Evolutionary conservation across 64 coral and sea anemone species (phyloP), one percentile per base, ranked within the genome.

Genomic region (Acropora yongei): DNA sequence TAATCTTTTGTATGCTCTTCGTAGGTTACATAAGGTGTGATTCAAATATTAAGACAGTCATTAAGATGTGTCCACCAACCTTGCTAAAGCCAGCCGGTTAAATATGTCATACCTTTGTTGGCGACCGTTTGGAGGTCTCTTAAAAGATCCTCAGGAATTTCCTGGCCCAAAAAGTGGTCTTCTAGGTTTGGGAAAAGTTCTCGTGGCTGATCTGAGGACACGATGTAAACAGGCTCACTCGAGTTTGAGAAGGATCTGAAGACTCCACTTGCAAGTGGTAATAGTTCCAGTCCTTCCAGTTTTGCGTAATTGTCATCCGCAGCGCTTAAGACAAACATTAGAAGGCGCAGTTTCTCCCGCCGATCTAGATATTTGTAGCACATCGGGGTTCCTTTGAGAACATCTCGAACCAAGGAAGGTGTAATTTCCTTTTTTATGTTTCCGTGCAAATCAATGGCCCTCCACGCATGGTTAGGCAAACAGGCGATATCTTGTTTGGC

Each of bases 401-500:
- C 88, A 2, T 79, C 48, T 51, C 93, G 76, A 30, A 91, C 78
- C 46, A 89, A 1, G 3, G 44, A 40, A 5, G 92, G 92, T 39
- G 89, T 88, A 20, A 98, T 63, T 9, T 78, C 84, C 78, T 63
- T 88, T 10, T 19, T n/a, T 1, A 30, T 8, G 11, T n/a, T 84
- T 18, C 41, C 71, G 17, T 80, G 84, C 41, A 41, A 46, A 9
- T 41, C 6, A 42, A 98, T 47, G 19, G 91, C 88, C 78, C 42
- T 4, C 69, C 90, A 53, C 11, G 93, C 91, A 72, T 96, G 88
- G 44, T 12, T 1, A 9, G 97, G 97, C 48, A 91, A 72, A 74
- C 82, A 74, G 42, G 93, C 97, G 10, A 96, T 61, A 14, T 90
- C 90, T 76, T 95, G 42, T 11, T 87, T 69, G 5, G 88, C 83